Evolutionary conservation across 2,113 vertebrate genomes (phyloP), one percentile per base, ranked within the genome.

Genomic region (Rousettus leschenaultii): DNA sequence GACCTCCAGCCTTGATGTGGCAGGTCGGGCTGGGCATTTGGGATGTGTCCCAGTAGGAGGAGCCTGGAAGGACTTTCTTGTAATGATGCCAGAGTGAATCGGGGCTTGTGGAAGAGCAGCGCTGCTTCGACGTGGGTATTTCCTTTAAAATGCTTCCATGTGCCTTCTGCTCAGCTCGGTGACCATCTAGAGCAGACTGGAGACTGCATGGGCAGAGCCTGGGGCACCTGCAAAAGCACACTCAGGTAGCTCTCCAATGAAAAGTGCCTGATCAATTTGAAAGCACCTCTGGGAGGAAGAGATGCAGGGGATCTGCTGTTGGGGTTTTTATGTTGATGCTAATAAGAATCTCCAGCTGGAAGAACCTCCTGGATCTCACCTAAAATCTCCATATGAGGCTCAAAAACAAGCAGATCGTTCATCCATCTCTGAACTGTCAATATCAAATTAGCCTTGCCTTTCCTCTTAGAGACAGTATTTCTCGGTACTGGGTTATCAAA

Each of bases 1-100:
- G 2, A 61, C 92, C 84, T 95, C 83, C 89, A 73, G 59, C 66
- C 94, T 91, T 82, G 65, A 86, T 59, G n/a, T 89, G 95, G 79
- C 86, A 89, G 57, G 38, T 74, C 51, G 30, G 65, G 66, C 78
- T 21, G 57, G 66, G 80, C 0, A 0, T 80, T 57, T 51, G 70
- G 80, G 73, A 94, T 40, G n/a, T 71, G 35, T 85, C 89, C 88
- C 77, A 35, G 35, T 9, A 43, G 89, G 87, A 94, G 85, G 89
- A 89, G 70, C 45, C 79, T 90, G 38, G 63, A 86, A 93, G 59
- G 48, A 30, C 79, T 57, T 91, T 55, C 35, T 61, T 40, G 14
- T 71, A 33, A 80, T 1, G 24, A 68, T 30, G 61, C 84, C 45
- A 38, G 83, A 86, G 53, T 55, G 91, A 40, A 48, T 3, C 14